These are phyloP conservation scores for Phylloscopus trochilus DNA, from an alignment of 2,113 vertebrate species.

Conservation along the genomic window DNA sequence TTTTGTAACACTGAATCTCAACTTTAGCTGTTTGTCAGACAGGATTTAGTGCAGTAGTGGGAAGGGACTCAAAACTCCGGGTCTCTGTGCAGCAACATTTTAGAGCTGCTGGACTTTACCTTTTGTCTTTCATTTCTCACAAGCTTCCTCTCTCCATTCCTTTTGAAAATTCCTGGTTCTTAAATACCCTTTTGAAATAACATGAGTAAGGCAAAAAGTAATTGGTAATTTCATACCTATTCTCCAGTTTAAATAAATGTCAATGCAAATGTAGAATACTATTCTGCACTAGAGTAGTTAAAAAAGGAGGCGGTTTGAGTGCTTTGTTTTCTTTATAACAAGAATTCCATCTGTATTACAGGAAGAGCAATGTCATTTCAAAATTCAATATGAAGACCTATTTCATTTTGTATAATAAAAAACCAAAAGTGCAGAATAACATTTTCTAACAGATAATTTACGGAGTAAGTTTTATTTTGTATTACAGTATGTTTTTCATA, in stretches of 20 bases:
- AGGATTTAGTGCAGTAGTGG: conserved; percentile 3
- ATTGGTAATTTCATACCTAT: not conserved
- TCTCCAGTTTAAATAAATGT: not conserved
- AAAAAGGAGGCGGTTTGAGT: not conserved
- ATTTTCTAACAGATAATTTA: conserved; percentile 48
- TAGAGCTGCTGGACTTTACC: not conserved
- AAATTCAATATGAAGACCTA: conserved; percentile 31
- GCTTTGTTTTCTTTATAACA: conserved; percentile 14
- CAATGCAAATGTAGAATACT: not conserved
- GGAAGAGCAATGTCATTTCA: conserved; percentile 27
- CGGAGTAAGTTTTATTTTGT: conserved; percentile 34
- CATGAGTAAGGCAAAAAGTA: not conserved
- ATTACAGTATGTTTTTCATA: conserved; percentile 17
- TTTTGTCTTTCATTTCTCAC: not conserved
- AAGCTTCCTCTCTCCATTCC: not conserved
- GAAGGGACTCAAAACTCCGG: not conserved
- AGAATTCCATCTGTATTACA: conserved; percentile 21
- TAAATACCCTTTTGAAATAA: conserved; percentile 8
- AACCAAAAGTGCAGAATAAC: conserved; percentile 37
- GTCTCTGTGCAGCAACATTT: not conserved
- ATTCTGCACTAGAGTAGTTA: not conserved
- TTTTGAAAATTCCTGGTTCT: not conserved
- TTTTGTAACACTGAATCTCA: conserved; percentile 49
- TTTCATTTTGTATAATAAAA: conserved; percentile 53
- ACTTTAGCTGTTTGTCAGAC: conserved; percentile 5